A percentile compares a stretch with the other conserved stretches of the same genome.
Evolutionary conservation across 2,888 invertebrate species (phyloP).

Genomic region (Drosophila eohydei): DNA sequence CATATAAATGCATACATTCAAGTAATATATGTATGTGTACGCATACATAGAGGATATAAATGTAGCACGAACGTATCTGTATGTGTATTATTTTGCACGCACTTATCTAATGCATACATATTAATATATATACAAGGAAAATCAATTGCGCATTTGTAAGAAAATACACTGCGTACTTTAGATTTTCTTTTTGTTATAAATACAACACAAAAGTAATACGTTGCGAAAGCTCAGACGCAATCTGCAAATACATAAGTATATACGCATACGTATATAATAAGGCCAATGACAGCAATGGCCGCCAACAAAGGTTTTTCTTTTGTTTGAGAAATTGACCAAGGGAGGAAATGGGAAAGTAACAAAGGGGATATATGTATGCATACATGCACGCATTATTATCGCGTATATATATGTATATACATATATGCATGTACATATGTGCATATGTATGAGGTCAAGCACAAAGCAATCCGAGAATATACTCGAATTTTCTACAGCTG

Average conservation of each 20-base stretch:
- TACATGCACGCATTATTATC: neutral
- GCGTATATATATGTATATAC: neutral
- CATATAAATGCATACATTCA: too few relatives aligned
- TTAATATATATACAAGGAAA: too few relatives aligned
- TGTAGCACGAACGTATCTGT: neutral
- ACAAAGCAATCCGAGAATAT: conserved; percentile 31
- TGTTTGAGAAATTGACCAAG: conserved; percentile 6
- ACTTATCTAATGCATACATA: conserved; percentile 2
- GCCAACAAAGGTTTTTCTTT: conserved; percentile 33
- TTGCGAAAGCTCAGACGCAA: neutral
- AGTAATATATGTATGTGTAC: neutral
- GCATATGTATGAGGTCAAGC: neutral
- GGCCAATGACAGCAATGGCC: conserved; percentile 31
- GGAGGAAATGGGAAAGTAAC: conserved; percentile 10
- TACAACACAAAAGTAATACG: neutral
- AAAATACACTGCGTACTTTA: neutral
- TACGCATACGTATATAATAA: conserved; percentile 3
- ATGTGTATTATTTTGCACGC: neutral
- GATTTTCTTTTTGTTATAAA: neutral
- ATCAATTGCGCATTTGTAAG: neutral
- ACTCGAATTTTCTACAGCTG: neutral
- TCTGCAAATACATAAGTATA: neutral
- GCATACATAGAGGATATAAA: neutral
- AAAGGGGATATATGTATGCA: neutral
- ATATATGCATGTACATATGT: neutral